Conservation (phyloP, 2,113 vertebrate species). For the Oxyruncus cristatus region DNA sequence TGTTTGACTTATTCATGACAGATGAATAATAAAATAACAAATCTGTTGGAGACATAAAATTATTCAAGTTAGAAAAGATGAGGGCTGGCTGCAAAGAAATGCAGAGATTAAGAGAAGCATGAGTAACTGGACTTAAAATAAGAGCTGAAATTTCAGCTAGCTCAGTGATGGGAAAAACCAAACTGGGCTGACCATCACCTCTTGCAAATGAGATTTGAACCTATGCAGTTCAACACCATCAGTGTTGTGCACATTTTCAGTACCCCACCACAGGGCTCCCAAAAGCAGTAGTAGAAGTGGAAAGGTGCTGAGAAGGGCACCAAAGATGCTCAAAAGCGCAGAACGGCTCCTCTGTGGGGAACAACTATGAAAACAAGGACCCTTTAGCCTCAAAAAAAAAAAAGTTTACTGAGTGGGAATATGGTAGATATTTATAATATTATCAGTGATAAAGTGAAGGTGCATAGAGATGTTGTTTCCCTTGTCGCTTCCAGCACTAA, state of each 20-base stretch:
- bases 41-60: background rate
- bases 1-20: conserved; percentile 5
- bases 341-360: background rate
- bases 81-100: background rate
- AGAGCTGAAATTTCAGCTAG: background rate
- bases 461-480: background rate
- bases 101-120: background rate
- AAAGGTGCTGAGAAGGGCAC: background rate
- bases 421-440: background rate
- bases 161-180: background rate
- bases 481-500: background rate
- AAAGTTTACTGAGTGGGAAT: background rate
- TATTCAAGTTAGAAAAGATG: background rate
- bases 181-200: background rate
- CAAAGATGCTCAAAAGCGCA: background rate
- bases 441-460: background rate
- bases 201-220: background rate
- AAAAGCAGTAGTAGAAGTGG: background rate
- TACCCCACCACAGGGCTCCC: background rate
- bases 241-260: background rate
- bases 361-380: background rate
- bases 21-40: conserved; percentile 18
- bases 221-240: background rate
- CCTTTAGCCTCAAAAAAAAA: background rate
- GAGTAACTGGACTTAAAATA: background rate